Evolutionary conservation across 2,113 vertebrate genomes (phyloP).

Genomic region (Protobothrops mucrosquamatus): DNA sequence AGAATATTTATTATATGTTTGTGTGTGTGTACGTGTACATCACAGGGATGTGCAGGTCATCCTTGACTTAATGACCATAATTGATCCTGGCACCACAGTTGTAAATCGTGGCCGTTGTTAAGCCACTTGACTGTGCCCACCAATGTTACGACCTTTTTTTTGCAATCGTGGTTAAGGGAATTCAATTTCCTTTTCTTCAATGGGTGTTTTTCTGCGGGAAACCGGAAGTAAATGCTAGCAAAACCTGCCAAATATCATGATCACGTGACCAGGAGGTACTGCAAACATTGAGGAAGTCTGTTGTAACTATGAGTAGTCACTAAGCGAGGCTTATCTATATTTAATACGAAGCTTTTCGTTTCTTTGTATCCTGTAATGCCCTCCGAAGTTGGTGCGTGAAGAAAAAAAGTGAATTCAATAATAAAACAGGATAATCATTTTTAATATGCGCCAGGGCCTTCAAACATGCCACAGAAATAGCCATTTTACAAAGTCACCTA

Average conservation of each 20-base stretch:
- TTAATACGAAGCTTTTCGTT: neutral
- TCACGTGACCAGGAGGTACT: neutral
- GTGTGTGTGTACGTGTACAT: no score
- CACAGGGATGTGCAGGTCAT: no score
- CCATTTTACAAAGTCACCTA: neutral
- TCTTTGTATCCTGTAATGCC: neutral
- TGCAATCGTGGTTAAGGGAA: no score
- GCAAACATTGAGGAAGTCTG: neutral
- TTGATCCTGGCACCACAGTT: neutral
- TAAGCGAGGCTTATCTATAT: neutral
- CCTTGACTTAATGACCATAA: neutral
- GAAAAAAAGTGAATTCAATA: neutral
- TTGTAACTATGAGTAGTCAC: neutral
- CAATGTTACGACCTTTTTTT: no score
- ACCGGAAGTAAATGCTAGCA: no score
- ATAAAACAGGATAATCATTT: neutral
- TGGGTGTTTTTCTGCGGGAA: no score
- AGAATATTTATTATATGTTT: neutral
- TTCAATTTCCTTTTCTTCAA: no score
- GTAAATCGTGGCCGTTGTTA: neutral
- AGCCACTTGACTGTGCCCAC: neutral
- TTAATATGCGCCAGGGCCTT: neutral
- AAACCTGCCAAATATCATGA: no score
- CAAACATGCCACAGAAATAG: neutral
- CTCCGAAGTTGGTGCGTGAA: neutral